phyloP scores from a whole-genome alignment of 2,888 invertebrate species.

The Drosophila heteroneura region DNA sequence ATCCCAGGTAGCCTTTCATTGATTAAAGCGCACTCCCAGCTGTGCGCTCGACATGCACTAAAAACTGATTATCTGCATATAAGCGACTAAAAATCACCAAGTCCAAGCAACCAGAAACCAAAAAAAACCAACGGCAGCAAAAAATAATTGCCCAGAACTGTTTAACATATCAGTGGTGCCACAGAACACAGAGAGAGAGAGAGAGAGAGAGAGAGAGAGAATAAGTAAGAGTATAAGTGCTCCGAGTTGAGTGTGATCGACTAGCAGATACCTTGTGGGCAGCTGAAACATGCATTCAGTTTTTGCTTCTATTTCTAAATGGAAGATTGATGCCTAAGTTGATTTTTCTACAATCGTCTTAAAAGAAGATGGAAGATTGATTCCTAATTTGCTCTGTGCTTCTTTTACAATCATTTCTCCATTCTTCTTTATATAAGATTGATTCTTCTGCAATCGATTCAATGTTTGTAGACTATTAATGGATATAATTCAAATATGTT shows the following conservation, averaged over 20 bases:
- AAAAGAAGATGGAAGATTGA: not conserved
- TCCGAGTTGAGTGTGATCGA: not conserved
- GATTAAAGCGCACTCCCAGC: slow-evolving; percentile 71
- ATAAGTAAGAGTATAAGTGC: not conserved
- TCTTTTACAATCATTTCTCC: not conserved
- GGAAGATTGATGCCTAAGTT: not conserved
- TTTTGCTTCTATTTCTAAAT: not conserved
- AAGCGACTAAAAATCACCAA: slow-evolving; percentile 70
- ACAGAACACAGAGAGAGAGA: slow-evolving; percentile 21
- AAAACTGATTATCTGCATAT: slow-evolving; percentile 81
- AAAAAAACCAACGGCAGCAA: slow-evolving; percentile 30
- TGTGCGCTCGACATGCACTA: slow-evolving; percentile 71
- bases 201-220: slow-evolving; percentile 8
- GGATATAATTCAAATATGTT: not conserved
- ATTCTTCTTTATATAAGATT: not conserved
- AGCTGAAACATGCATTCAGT: not conserved
- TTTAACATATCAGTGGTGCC: slow-evolving; percentile 74
- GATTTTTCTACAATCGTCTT: not conserved
- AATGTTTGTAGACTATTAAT: not conserved
- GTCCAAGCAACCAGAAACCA: slow-evolving; percentile 2
- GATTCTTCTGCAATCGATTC: not conserved
- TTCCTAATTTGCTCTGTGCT: not conserved
- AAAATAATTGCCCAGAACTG: slow-evolving; percentile 82
- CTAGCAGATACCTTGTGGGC: not conserved
- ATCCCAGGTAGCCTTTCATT: slow-evolving; percentile 63